Evolutionary conservation across 2,797 vertebrate species (phyloP), one percentile per base, ranked within the genome.

Genomic region (Mormyrus proboscirostris): DNA sequence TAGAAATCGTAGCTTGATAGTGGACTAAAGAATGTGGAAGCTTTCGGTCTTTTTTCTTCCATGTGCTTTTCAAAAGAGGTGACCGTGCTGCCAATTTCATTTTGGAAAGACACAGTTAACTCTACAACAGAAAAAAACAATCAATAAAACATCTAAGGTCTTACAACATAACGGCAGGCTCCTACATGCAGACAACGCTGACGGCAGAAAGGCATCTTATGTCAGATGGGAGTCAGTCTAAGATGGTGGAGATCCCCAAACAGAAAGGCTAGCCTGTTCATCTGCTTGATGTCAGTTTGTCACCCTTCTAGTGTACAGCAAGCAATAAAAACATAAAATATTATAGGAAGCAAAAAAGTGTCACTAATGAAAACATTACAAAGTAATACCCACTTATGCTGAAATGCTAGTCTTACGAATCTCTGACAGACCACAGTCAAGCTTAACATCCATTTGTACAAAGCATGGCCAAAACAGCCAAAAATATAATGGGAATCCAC

Each of bases 321-420:
- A 82, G 76, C 29, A 73, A 82, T 82, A 82, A 82, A 82, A 82
- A 82, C 76, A 82, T 8, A 82, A 82, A 47, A 82, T 19, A 82
- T n/a, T 82, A 16, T 8, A 82, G 38, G 41, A 82, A 82, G 41
- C 76, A 82, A 82, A 44, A 41, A 82, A 47, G 76, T 82, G 76
- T 82, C 76, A 82, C 29, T 82, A n/a, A 82, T 82, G 41, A 47
- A 82, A n/a, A 82, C 73, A 79, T 41, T 79, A n/a, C 38, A 47
- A 47, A 82, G 19, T 82, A 82, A 82, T 82, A 47, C 38, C 19
- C 41, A 82, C 19, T 82, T n/a, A 19, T n/a, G 41, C 76, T 82
- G 19, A 82, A 82, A 82, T 82, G 76, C 76, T 82, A 73, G 69
- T 82, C 38, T 82, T 47, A 19, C 22, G 41, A 82, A 82, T 82